phyloP scores from a whole-genome alignment of 64 coral and sea anemone species.

The Montipora foliosa region DNA sequence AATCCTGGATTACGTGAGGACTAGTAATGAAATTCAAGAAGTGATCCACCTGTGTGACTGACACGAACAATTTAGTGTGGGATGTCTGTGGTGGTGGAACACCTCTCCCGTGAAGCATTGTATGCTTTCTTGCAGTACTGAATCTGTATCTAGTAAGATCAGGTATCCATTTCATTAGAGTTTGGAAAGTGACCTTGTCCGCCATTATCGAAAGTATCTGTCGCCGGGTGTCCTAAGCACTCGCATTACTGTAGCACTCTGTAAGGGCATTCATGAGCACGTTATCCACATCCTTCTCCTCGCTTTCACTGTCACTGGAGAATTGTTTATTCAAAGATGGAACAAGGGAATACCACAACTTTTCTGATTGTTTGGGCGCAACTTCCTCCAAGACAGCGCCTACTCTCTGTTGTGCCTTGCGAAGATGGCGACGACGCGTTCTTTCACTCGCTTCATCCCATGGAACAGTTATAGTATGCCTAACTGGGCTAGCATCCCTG shows the following conservation, averaged over 20 bases:
- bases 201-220: conserved; percentile 78
- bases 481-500: conserved; percentile 81
- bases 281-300: conserved; percentile 48
- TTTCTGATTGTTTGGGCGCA: conserved; percentile 38
- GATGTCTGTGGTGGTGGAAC: conserved; percentile 27
- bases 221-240: conserved; percentile 27
- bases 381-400: conserved; percentile 77
- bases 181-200: conserved; percentile 36
- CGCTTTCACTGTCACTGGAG: not conserved
- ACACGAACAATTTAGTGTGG: not conserved
- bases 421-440: conserved; percentile 63
- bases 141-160: conserved; percentile 9
- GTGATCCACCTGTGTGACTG: no score
- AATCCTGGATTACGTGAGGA: no score
- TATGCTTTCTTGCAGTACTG: conserved; percentile 46
- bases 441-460: conserved; percentile 68
- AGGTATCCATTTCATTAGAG: not conserved
- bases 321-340: conserved; percentile 34
- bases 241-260: conserved; percentile 72
- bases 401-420: conserved; percentile 76
- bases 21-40: no score
- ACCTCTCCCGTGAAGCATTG: conserved; percentile 19
- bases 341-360: conserved; percentile 3
- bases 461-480: conserved; percentile 38
- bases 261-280: conserved; percentile 62